These are phyloP conservation scores for Platycheirus rosarum DNA, from an alignment of 2,888 invertebrate species.

Conservation along the genomic window DNA sequence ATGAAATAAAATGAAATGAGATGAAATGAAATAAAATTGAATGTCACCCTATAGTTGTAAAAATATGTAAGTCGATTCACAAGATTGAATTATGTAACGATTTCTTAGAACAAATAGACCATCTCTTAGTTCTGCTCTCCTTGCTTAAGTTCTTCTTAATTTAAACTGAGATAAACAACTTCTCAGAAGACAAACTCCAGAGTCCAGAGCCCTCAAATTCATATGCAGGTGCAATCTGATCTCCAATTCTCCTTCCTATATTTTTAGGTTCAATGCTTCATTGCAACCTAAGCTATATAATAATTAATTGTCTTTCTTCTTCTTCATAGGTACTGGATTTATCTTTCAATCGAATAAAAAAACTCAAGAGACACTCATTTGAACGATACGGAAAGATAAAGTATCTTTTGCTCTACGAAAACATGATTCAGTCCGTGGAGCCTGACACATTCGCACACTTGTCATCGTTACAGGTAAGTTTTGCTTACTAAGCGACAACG, in stretches of 20 bases:
- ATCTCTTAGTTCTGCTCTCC: no score
- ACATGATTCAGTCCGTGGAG: conserved; percentile 82
- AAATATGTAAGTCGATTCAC: no score
- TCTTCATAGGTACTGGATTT: conserved; percentile 80
- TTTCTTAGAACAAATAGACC: no score
- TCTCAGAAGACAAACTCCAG: conserved; percentile 1
- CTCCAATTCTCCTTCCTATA: not conserved
- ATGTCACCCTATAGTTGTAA: no score
- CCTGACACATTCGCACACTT: conserved; percentile 80
- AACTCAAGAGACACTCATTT: conserved; percentile 80
- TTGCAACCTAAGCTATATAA: not conserved
- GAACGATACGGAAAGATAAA: conserved; percentile 79
- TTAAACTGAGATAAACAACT: not conserved
- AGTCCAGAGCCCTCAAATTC: not conserved
- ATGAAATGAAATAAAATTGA: no score
- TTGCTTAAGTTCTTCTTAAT: no score
- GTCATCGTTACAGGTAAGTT: conserved; percentile 80
- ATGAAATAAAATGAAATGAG: no score
- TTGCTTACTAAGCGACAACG: conserved; percentile 21
- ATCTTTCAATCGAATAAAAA: conserved; percentile 82
- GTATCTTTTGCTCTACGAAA: conserved; percentile 81
- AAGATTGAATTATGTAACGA: no score
- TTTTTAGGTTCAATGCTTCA: conserved; percentile 1
- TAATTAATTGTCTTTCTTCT: not conserved
- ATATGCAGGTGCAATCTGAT: not conserved